A percentile compares a stretch with the other conserved stretches of the same genome.
Conservation (phyloP, 2,113 vertebrate species). For the Malurus cyaneus region DNA sequence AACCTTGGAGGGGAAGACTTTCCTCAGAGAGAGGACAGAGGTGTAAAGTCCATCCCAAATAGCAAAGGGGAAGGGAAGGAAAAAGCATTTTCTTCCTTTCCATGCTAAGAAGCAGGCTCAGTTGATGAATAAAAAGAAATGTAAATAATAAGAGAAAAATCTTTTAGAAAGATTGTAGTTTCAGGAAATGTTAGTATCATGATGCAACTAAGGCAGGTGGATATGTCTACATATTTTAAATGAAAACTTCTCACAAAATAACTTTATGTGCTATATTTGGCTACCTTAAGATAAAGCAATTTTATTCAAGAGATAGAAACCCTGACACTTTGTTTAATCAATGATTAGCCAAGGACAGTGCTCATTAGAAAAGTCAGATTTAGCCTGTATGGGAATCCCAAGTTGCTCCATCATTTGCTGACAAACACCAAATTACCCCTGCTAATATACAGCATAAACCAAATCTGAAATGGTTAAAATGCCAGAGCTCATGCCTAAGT, state of each 20-base stretch:
- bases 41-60: background rate
- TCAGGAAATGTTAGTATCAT: background rate
- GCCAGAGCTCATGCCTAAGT: background rate
- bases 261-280: background rate
- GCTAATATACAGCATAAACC: background rate
- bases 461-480: background rate
- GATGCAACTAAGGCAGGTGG: background rate
- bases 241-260: background rate
- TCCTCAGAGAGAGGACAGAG: background rate
- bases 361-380: background rate
- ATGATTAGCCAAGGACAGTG: background rate
- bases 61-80: background rate
- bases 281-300: background rate
- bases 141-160: background rate
- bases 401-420: background rate
- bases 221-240: background rate
- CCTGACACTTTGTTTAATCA: background rate
- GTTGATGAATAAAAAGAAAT: background rate
- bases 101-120: background rate
- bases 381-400: background rate
- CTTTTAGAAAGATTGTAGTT: background rate
- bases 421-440: background rate
- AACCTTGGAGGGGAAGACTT: background rate
- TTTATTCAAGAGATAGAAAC: background rate
- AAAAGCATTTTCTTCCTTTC: background rate